A percentile compares a stretch with the other conserved stretches of the same genome.
Evolutionary conservation across 2,113 vertebrate species (phyloP).

Genomic region (Mesembrinibis cayennensis): DNA sequence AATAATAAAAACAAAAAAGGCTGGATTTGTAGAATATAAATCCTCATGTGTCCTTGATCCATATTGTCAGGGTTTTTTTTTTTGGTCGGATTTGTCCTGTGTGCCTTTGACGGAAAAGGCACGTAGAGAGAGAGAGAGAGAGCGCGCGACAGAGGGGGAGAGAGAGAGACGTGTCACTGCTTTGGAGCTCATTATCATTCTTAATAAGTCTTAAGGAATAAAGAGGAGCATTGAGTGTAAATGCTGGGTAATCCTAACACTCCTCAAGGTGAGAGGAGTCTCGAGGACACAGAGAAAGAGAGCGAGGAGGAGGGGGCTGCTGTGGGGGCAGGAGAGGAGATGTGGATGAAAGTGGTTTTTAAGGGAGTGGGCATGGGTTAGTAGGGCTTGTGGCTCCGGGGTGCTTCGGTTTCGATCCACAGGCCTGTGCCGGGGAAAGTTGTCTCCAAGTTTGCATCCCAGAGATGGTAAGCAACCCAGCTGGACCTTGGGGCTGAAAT

Average conservation of each 20-base stretch:
- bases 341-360: background rate
- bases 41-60: conserved; percentile 75
- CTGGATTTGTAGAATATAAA: conserved; percentile 72
- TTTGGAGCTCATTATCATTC: conserved; percentile 99
- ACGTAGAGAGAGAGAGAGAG: conserved; percentile 75
- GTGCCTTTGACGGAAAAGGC: conserved; percentile 87
- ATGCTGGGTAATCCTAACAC: conserved; percentile 98
- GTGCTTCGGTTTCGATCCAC: rapidly evolving
- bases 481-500: background rate
- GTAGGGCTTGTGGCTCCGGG: rapidly evolving
- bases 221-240: conserved; percentile 95
- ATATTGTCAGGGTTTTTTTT: conserved; percentile 77
- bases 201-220: conserved; percentile 99
- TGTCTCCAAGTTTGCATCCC: background rate
- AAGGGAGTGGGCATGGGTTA: background rate
- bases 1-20: conserved; percentile 83
- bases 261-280: conserved; percentile 98
- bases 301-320: conserved; percentile 51
- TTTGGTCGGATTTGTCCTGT: conserved; percentile 87
- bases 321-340: background rate
- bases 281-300: conserved; percentile 84
- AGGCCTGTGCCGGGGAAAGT: background rate
- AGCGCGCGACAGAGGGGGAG: conserved; percentile 72
- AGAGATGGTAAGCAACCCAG: background rate
- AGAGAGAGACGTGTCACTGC: conserved; percentile 88